Evolutionary conservation across 2,888 invertebrate species (phyloP).

Genomic region (Isotomurus palustris): DNA sequence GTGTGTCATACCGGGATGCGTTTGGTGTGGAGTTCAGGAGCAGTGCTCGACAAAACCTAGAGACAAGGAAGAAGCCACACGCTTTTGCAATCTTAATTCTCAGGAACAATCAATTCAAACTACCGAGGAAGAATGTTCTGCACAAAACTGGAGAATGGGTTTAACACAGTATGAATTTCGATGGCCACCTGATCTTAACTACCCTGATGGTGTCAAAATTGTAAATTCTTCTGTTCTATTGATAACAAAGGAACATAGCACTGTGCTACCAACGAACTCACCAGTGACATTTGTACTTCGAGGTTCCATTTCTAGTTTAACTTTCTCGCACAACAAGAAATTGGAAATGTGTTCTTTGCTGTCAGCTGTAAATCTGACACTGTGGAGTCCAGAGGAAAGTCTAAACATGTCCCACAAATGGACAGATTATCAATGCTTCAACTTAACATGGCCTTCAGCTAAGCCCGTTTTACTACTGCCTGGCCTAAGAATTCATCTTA

Average conservation of each 20-base stretch:
- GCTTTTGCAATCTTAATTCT: slow-evolving; percentile 22
- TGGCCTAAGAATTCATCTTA: slow-evolving; percentile 51
- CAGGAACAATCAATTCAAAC: slow-evolving; percentile 17
- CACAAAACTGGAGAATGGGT: slow-evolving; percentile 67
- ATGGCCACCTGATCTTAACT: slow-evolving; percentile 77
- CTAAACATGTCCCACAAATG: slow-evolving; percentile 22
- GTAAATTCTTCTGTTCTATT: slow-evolving; percentile 37
- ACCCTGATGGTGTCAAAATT: slow-evolving; percentile 70
- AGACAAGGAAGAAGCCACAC: slow-evolving; percentile 62
- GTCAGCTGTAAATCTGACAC: slow-evolving; percentile 34
- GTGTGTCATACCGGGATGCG: slow-evolving; percentile 66
- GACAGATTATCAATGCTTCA: slow-evolving; percentile 40
- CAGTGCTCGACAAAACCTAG: slow-evolving; percentile 64
- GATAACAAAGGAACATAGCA: slow-evolving; percentile 27
- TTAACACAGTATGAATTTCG: slow-evolving; percentile 82
- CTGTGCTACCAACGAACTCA: slow-evolving; percentile 15
- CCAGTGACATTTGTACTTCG: slow-evolving; percentile 31
- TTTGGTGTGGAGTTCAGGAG: slow-evolving; percentile 81
- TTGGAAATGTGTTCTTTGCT: slow-evolving; percentile 42
- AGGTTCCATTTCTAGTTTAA: slow-evolving; percentile 30
- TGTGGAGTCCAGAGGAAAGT: slow-evolving; percentile 32
- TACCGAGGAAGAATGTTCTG: slow-evolving; percentile 55
- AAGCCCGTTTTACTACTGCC: slow-evolving; percentile 54
- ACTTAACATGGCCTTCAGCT: slow-evolving; percentile 58
- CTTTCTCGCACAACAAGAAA: slow-evolving; percentile 22